Percentiles rank a stretch among this genome's conserved stretches.
Conservation (phyloP, 2,888 invertebrate species). For the Atethmia centrago region DNA sequence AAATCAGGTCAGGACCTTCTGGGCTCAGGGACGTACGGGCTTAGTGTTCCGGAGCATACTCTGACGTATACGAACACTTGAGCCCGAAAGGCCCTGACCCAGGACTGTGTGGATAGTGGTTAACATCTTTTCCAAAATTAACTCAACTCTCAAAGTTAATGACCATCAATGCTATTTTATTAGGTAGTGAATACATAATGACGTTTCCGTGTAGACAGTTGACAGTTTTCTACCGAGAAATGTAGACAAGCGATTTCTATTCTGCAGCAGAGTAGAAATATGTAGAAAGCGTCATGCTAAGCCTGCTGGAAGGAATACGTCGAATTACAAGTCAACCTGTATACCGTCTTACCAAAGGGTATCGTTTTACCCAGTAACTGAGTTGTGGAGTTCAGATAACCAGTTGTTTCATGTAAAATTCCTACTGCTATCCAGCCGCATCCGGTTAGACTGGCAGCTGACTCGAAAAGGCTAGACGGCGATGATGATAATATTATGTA, state of each 20-base stretch:
- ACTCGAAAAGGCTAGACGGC: neutral
- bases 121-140: neutral
- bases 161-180: neutral
- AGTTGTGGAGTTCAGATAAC: neutral
- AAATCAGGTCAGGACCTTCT: constrained; percentile 15
- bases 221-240: no score
- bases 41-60: constrained; percentile 15
- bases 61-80: constrained; percentile 10
- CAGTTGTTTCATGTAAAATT: neutral
- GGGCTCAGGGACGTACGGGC: constrained; percentile 18
- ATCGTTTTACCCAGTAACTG: neutral
- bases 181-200: neutral
- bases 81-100: constrained; percentile 15
- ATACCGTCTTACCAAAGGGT: neutral
- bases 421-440: neutral
- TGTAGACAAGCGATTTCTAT: no score
- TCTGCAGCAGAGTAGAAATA: no score
- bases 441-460: neutral
- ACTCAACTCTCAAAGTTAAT: neutral
- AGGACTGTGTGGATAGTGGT: no score
- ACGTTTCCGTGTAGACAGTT: no score
- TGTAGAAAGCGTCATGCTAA: no score
- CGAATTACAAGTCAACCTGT: neutral
- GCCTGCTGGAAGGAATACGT: neutral
- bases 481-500: neutral